Base-by-base conservation (phyloP, 2,797 vertebrate species). In the Arctocebus calabarensis region DNA sequence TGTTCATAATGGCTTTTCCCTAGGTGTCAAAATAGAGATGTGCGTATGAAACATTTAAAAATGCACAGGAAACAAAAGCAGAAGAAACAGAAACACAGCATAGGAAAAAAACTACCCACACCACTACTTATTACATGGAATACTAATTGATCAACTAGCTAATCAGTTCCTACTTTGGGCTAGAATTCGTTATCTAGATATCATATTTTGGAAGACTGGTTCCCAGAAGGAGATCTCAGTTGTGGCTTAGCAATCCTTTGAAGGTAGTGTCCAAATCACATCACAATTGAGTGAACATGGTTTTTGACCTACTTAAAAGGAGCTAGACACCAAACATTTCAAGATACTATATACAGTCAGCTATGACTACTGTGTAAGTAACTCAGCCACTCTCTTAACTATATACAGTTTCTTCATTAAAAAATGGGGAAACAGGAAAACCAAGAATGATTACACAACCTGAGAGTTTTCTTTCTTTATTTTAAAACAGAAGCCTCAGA, bases 391-490 rank as follows among this genome's bases (percentile, higher is more conserved):
- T 85, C 40, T 90, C 52, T 94, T 87, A 71, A 88, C 70, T 92
- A 89, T 11, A 59, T 92, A 89, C 8, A 45, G 61, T 96, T 96
- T 96, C 91, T 93, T 95, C 94, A 91, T 74, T 88, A 95, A 78
- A 97, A 96, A 96, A 91, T 96, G 74, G 79, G 88, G 95, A 98
- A 96, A 86, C 59, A 90, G 87, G 82, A 94, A 96, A 95, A 71
- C 95, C 79, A 96, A 96, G 66, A 84, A 61, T 22, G 66, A 94
- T 97, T 96, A 88, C 94, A 88, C 91, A 98, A 96, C 27, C 70
- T 45, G 73, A 84, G 79, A 83, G 74, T 93, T 93, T 68, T 94
- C 79, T 91, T 96, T 85, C 57, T 71, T 83, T 91, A 84, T 94
- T 96, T 97, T 93, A 87, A 95, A 92, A 79, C 43, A 77, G 79